Conservation (phyloP, 2,888 invertebrate genomes). For the Sussaba pulchella region DNA sequence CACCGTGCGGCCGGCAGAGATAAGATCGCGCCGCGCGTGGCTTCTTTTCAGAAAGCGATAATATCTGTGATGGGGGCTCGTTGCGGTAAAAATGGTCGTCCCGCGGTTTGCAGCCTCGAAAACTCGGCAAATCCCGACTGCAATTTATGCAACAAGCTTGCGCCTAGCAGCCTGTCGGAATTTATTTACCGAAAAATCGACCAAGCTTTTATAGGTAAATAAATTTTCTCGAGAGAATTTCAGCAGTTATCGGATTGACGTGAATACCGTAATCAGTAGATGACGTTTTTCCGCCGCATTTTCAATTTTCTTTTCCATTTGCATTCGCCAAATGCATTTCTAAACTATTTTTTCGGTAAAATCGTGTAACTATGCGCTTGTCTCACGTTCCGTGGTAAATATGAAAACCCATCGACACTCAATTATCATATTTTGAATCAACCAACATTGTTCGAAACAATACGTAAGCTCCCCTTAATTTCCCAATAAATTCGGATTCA, state of each 20-base stretch:
- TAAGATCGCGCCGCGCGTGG: conserved; percentile 45
- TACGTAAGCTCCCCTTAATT: not conserved
- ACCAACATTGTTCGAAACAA: not conserved
- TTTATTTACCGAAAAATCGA: conserved; percentile 45
- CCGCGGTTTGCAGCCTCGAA: conserved; percentile 51
- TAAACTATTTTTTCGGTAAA: no score
- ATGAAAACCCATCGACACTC: no score
- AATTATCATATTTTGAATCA: not conserved
- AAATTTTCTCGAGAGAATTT: conserved; percentile 2
- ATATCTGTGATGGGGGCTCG: conserved; percentile 24
- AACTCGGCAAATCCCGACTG: conserved; percentile 48
- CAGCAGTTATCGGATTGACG: conserved; percentile 1
- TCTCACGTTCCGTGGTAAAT: no score
- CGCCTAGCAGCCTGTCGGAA: conserved; percentile 55
- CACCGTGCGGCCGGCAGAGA: conserved; percentile 57
- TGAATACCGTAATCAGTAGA: conserved; percentile 14
- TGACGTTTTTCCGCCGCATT: no score
- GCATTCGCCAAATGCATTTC: not conserved
- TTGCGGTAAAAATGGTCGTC: conserved; percentile 50
- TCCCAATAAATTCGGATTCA: not conserved
- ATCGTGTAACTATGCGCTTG: no score
- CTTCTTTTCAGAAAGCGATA: conserved; percentile 56
- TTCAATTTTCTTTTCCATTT: not conserved
- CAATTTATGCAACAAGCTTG: conserved; percentile 57
- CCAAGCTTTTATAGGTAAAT: not conserved